These are phyloP conservation scores for Mesitornis unicolor DNA, from an alignment of 2,113 vertebrate species.

Conservation along the genomic window DNA sequence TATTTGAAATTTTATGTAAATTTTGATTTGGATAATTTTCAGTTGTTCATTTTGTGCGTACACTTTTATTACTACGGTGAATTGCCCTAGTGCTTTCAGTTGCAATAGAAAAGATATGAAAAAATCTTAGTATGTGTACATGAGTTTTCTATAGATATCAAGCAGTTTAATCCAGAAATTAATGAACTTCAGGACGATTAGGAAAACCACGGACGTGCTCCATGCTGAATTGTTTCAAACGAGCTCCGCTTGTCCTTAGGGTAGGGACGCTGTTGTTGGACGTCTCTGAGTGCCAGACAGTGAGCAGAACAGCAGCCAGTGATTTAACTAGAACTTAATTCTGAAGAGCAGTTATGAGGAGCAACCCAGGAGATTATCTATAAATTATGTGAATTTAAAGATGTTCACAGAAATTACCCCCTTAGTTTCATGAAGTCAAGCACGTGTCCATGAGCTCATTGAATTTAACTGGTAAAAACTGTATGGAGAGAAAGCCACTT, in stretches of 20 bases:
- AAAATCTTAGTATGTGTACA: neutral
- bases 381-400: neutral
- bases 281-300: neutral
- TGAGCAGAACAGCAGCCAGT: neutral
- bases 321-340: neutral
- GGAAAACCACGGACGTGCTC: neutral
- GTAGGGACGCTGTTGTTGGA: neutral
- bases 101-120: neutral
- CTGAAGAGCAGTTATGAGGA: neutral
- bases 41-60: neutral
- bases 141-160: neutral
- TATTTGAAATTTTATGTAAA: neutral
- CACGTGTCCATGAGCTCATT: neutral
- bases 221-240: neutral
- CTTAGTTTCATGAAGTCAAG: neutral
- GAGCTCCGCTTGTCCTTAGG: neutral
- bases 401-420: neutral
- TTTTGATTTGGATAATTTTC: neutral
- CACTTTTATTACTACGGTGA: neutral
- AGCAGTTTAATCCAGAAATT: neutral
- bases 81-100: neutral
- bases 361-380: neutral
- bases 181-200: neutral
- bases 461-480: neutral
- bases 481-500: neutral